These are phyloP conservation scores for Argynnis bischoffii DNA, from an alignment of 2,888 invertebrate species.

Conservation along the genomic window DNA sequence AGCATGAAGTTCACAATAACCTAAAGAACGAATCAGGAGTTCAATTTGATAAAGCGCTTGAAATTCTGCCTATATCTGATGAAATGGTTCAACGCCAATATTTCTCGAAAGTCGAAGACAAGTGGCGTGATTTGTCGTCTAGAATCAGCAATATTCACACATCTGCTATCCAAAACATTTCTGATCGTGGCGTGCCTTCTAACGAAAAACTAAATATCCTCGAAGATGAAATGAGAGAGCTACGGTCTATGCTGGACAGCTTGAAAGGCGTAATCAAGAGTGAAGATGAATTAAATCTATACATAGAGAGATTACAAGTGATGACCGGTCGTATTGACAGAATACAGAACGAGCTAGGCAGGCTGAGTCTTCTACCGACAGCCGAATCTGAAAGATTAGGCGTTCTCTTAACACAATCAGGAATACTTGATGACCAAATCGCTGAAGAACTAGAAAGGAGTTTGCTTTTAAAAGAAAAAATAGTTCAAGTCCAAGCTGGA, in stretches of 20 bases:
- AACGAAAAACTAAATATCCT: constrained; percentile 88
- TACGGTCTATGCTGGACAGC: constrained; percentile 86
- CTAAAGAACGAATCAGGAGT: constrained; percentile 87
- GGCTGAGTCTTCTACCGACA: constrained; percentile 88
- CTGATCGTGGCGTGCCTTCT: constrained; percentile 87
- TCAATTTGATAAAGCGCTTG: constrained; percentile 89
- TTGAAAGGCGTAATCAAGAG: constrained; percentile 91
- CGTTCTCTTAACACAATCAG: constrained; percentile 85
- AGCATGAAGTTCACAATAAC: constrained; percentile 91
- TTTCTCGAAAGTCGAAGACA: constrained; percentile 89
- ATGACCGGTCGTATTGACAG: constrained; percentile 88
- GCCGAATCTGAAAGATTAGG: constrained; percentile 90
- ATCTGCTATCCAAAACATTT: constrained; percentile 86
- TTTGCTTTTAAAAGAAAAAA: constrained; percentile 87
- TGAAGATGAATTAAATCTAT: constrained; percentile 91
- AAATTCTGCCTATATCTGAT: constrained; percentile 91
- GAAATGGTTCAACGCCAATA: constrained; percentile 91
- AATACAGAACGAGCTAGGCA: constrained; percentile 90
- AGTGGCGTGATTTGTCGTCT: constrained; percentile 86
- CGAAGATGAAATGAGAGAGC: constrained; percentile 89
- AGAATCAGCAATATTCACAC: constrained; percentile 86
- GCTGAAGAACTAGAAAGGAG: constrained; percentile 90
- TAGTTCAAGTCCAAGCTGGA: constrained; percentile 87
- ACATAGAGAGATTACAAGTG: constrained; percentile 91
- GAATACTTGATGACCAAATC: constrained; percentile 87